Conservation (phyloP, 2,888 invertebrate species). For the Hyposoter didymator region DNA sequence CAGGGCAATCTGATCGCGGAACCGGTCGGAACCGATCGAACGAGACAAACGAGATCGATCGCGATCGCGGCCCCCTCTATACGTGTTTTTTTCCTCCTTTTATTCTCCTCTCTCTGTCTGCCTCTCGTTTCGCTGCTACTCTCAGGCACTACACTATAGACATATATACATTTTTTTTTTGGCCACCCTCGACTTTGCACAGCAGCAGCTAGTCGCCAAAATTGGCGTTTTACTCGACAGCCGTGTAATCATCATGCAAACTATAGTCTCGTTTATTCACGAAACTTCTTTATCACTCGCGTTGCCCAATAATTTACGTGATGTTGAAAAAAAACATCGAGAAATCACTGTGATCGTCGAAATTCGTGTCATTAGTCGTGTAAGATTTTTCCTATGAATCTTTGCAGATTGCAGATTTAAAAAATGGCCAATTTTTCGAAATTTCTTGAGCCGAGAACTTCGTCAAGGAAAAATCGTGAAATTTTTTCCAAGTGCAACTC, state of each 20-base stretch:
- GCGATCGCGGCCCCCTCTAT: slow-evolving; percentile 53
- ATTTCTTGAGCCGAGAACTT: neutral
- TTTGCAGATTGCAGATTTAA: neutral
- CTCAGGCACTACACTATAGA: slow-evolving; percentile 28
- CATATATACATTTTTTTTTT: slow-evolving; percentile 11
- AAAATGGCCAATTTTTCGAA: neutral
- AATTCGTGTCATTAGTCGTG: neutral
- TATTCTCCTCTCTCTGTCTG: neutral
- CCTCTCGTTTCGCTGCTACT: slow-evolving; percentile 10
- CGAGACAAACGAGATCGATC: slow-evolving; percentile 64
- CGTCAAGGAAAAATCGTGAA: neutral
- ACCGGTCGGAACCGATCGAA: slow-evolving; percentile 68
- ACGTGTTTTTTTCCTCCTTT: slow-evolving; percentile 8
- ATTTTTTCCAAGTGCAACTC: neutral
- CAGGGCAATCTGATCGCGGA: slow-evolving; percentile 74
- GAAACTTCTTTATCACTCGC: slow-evolving; percentile 23
- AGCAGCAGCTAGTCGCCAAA: slow-evolving; percentile 31
- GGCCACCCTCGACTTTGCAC: slow-evolving; percentile 25
- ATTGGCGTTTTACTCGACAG: slow-evolving; percentile 66
- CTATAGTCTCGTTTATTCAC: slow-evolving; percentile 70
- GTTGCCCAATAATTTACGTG: neutral
- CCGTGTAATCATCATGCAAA: slow-evolving; percentile 74
- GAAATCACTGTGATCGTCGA: neutral
- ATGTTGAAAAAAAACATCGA: no score
- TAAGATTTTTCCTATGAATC: neutral